Percentiles rank a stretch among this genome's conserved stretches.
These are phyloP conservation scores for Bombus terrestris DNA, from an alignment of 1,140 invertebrate species.

Conservation along the genomic window DNA sequence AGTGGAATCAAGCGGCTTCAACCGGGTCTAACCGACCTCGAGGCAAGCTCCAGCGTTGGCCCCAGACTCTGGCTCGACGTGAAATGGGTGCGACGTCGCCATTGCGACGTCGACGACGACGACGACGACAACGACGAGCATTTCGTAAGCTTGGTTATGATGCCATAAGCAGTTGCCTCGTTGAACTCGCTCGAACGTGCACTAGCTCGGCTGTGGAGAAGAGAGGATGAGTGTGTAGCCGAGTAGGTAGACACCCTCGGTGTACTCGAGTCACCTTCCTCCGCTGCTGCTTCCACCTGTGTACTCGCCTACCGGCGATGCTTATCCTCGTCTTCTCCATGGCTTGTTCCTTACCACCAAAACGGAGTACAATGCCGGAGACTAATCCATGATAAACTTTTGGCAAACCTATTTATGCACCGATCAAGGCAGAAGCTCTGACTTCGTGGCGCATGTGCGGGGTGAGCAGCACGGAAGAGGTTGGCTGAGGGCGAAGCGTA, in stretches of 20 bases:
- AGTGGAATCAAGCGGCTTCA: constrained; percentile 45
- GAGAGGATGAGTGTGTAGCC: constrained; percentile 52
- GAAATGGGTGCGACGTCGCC: not conserved
- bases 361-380: constrained; percentile 23
- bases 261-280: constrained; percentile 16
- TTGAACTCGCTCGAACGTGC: constrained; percentile 67
- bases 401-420: constrained; percentile 54
- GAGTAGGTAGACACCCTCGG: constrained; percentile 47
- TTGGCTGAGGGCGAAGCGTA: not conserved
- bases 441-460: not conserved
- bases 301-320: constrained; percentile 4
- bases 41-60: constrained; percentile 20
- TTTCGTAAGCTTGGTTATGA: constrained; percentile 67
- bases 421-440: not conserved
- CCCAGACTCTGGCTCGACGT: constrained; percentile 11
- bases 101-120: constrained; percentile 29
- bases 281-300: constrained; percentile 15
- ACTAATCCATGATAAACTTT: constrained; percentile 53
- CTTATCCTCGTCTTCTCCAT: constrained; percentile 18
- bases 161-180: constrained; percentile 68
- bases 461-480: not conserved
- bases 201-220: constrained; percentile 33
- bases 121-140: constrained; percentile 46
- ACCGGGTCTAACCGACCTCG: constrained; percentile 32
- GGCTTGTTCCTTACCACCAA: constrained; percentile 35